Percentiles rank a stretch among this genome's conserved stretches.
phyloP scores from a whole-genome alignment of 2,113 vertebrate species.

The Chloroceryle aenea region DNA sequence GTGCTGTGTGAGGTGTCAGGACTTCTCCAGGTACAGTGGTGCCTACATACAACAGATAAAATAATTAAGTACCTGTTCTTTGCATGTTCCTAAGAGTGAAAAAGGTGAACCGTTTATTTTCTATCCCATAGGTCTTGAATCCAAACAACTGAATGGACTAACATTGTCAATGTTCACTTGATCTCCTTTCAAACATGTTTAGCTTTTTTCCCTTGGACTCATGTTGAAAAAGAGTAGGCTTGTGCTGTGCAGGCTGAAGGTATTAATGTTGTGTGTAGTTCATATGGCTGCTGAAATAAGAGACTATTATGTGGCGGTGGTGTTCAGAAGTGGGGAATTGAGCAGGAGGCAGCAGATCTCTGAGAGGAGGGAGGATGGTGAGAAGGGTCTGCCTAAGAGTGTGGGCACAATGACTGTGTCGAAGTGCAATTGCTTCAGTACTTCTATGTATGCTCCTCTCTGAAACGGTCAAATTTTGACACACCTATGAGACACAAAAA shows the following conservation, averaged over 20 bases:
- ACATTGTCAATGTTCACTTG: background rate
- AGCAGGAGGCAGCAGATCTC: background rate
- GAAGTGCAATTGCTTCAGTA: background rate
- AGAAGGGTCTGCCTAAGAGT: background rate
- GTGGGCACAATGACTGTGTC: rapidly evolving
- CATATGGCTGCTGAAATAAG: background rate
- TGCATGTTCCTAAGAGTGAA: rapidly evolving
- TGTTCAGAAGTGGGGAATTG: background rate
- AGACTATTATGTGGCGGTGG: background rate
- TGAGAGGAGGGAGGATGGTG: background rate
- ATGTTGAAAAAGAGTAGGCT: background rate
- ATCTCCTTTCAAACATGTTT: background rate
- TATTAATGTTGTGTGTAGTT: background rate
- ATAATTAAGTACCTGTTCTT: background rate
- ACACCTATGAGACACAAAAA: background rate
- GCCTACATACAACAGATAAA: rapidly evolving
- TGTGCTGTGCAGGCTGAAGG: background rate
- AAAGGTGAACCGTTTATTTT: background rate
- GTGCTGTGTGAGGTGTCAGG: background rate
- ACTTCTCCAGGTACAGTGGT: background rate
- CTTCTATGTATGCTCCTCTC: background rate
- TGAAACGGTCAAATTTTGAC: background rate
- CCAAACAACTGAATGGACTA: conserved; percentile 23
- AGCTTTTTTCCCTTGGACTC: background rate
- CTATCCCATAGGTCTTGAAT: background rate